Base-by-base conservation (phyloP, 2,888 invertebrate genomes). In the Drosophila mimetica region DNA sequence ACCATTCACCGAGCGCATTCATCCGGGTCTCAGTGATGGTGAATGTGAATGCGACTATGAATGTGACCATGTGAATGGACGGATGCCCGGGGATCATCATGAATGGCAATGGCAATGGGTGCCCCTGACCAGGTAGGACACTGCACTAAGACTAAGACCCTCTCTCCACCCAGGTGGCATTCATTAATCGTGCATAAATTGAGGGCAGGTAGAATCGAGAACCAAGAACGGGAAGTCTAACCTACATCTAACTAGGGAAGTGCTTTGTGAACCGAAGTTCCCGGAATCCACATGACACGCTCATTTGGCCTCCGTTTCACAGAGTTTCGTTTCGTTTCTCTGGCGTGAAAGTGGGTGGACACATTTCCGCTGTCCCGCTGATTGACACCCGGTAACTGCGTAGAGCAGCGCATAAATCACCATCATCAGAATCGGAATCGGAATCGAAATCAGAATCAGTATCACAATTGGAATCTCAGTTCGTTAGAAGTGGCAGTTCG, bases 111-210 rank as follows among this genome's bases (percentile, higher is more conserved):
- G 66, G 66, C 47, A 36, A n/a, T n/a, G n/a, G n/a, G n/a, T n/a
- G n/a, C n/a, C n/a, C n/a, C n/a, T n/a, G n/a, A 32, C 52, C 63
- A 60, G 75, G 50, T 71, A 48, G 50, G 22, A 39, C 9, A n/a
- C 16, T 5, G 7, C 13, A 1, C 75, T 37, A 7, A 8, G 65
- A 25, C 75, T 41, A 6, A 11, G 67, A 22, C 22, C 42, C 5
- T 22, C 11, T 14, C 14, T 14, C 25, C 44, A 9, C 69, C 80
- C 85, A 81, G 81, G 81, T 81, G 87, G 85, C 85, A 76, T 85
- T 87, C 86, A 83, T 83, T 83, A 83, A 83, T 87, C 88, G 88
- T 85, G 79, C 85, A 82, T 82, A 82, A 87, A 82, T 82, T 86
- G 85, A 76, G 65, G 37, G 58, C 61, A 66, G 55, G 59, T 64